Conservation (phyloP, 2,888 invertebrate species). For the Taenaris catops region DNA sequence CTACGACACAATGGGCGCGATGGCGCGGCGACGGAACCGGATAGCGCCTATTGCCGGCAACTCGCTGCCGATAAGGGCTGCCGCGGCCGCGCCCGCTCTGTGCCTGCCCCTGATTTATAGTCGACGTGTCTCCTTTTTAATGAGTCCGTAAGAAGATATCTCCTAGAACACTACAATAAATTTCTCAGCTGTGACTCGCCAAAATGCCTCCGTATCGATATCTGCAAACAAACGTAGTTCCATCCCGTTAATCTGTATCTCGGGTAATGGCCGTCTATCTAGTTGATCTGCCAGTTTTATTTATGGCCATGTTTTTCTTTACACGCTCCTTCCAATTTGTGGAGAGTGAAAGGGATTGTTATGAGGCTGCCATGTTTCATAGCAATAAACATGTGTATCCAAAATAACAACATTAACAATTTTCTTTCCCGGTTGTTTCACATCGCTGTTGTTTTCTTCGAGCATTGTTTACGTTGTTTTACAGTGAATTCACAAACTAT, state of each 20-base stretch:
- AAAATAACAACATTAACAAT: conserved; percentile 73
- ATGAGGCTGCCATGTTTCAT: conserved; percentile 76
- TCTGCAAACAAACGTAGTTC: conserved; percentile 71
- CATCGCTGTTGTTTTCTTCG: conserved; percentile 49
- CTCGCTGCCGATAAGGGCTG: conserved; percentile 60
- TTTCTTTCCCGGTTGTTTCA: conserved; percentile 47
- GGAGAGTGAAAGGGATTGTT: conserved; percentile 79
- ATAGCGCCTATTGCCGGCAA: conserved; percentile 75
- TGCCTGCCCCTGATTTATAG: conserved; percentile 71
- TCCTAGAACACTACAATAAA: conserved; percentile 70
- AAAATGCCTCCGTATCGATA: conserved; percentile 72
- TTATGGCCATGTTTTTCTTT: conserved; percentile 79
- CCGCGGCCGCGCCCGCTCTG: conserved; percentile 41
- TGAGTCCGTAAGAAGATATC: conserved; percentile 79
- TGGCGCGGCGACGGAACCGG: conserved; percentile 71
- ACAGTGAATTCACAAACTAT: conserved; percentile 26
- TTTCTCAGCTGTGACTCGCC: conserved; percentile 65
- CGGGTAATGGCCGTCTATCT: conserved; percentile 76
- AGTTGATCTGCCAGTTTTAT: conserved; percentile 78
- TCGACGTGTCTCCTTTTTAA: conserved; percentile 79
- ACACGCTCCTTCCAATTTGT: conserved; percentile 77
- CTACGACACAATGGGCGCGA: conserved; percentile 52
- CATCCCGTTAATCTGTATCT: conserved; percentile 76
- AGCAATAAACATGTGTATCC: conserved; percentile 77
- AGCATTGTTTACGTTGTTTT: conserved; percentile 30